phyloP scores from a whole-genome alignment of 2,888 invertebrate species.

The Oxycera nigricornis region DNA sequence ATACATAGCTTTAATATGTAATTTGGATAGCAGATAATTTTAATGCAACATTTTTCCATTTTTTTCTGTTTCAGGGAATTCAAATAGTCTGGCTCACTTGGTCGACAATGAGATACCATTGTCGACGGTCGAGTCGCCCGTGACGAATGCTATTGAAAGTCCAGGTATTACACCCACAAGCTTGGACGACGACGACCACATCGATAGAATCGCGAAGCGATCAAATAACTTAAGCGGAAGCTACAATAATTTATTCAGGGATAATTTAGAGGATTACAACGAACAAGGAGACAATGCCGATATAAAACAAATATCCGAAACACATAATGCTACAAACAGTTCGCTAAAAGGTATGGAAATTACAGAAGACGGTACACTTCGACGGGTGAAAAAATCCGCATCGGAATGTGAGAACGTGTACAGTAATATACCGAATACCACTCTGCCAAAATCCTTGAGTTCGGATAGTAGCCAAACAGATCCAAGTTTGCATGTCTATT shows the following conservation, averaged over 20 bases:
- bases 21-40: not conserved
- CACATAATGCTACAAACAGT: not conserved
- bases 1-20: not conserved
- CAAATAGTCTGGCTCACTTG: constrained; percentile 71
- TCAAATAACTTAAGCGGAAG: constrained; percentile 58
- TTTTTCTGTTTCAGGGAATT: constrained; percentile 64
- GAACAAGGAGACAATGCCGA: constrained; percentile 34
- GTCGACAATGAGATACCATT: constrained; percentile 71
- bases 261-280: constrained; percentile 53
- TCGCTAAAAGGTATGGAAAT: not conserved
- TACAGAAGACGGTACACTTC: not conserved
- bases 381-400: constrained; percentile 51
- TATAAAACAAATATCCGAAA: constrained; percentile 22
- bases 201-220: constrained; percentile 53
- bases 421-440: constrained; percentile 58
- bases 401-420: constrained; percentile 61
- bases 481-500: constrained; percentile 59
- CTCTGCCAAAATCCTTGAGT: constrained; percentile 40
- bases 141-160: constrained; percentile 25
- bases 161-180: constrained; percentile 53
- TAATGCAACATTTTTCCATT: not conserved
- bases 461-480: constrained; percentile 37
- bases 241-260: constrained; percentile 61
- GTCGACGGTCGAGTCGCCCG: constrained; percentile 61
- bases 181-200: constrained; percentile 56